Evolutionary conservation across 1,140 invertebrate genomes (phyloP), one percentile per base, ranked within the genome.

Genomic region (Drosophila setifemur): DNA sequence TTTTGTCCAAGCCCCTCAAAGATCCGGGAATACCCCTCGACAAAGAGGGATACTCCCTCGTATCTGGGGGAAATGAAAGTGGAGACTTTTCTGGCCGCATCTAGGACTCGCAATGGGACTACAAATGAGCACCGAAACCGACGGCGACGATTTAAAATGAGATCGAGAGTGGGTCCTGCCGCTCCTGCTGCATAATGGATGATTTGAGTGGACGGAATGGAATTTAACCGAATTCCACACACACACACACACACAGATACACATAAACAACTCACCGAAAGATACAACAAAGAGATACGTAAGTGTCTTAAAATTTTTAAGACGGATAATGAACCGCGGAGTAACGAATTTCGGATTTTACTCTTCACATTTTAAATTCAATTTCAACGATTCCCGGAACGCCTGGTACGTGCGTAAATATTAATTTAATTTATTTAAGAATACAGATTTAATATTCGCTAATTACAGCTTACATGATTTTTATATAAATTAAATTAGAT

Each of bases 141-240:
- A 14, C 40, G 26, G 21, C 40, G 25, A 37, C 39, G 42, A 49
- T 64, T 64, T 64, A 48, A 64, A 48, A 48, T 29, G 60, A 64
- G 42, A 64, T 63, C 58, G 54, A 63, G 42, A 63, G 57, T 63
- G 60, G 60, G 14, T 33, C 25, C 19, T n/a, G n/a, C n/a, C n/a
- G n/a, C n/a, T n/a, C 25, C 19, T 49, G 25, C 14, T 64, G 43
- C 33, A 66, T 66, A 66, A 64, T 66, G 33, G 42, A 66, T 64
- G 58, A 66, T 39, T 64, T 29, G 42, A 39, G 55, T 45, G 25
- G 40, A 29, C 29, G 18, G n/a, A n/a, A n/a, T n/a, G n/a, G n/a
- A n/a, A n/a, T n/a, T n/a, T n/a, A n/a, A n/a, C n/a, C n/a, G n/a
- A n/a, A n/a, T n/a, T n/a, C n/a, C n/a, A n/a, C n/a, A n/a, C n/a